phyloP scores from a whole-genome alignment of 1,140 invertebrate species.

The Lithobius niger region DNA sequence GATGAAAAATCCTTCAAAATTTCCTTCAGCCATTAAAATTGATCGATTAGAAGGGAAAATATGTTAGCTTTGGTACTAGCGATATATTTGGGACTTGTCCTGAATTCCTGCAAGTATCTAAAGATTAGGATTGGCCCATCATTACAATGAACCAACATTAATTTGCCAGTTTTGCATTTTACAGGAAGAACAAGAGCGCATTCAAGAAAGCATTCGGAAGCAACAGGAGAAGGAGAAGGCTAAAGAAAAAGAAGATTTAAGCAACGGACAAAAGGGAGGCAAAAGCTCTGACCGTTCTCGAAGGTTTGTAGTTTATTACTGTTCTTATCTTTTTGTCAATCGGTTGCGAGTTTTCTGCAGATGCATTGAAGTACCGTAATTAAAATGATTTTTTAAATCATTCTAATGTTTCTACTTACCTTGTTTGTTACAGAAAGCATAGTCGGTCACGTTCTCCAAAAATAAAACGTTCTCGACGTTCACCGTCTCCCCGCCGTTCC shows the following conservation, averaged over 20 bases:
- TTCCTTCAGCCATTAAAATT: too few species aligned
- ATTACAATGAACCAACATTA: too few species aligned
- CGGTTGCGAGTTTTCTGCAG: too few species aligned
- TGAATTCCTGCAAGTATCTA: too few species aligned
- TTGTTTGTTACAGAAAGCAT: not conserved
- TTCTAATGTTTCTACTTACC: not conserved
- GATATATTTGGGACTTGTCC: too few species aligned
- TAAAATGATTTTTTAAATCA: not conserved
- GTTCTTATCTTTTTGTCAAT: not conserved
- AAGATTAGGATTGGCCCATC: too few species aligned
- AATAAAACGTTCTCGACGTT: not conserved
- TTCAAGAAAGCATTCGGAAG: constrained; percentile 41
- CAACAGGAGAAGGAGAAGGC: constrained; percentile 28
- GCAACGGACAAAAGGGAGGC: constrained; percentile 18
- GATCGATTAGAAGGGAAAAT: too few species aligned
- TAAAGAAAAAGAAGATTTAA: constrained; percentile 20
- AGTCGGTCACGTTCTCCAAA: not conserved
- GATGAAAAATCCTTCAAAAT: too few species aligned
- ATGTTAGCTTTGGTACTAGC: too few species aligned
- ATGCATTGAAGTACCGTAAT: too few species aligned
- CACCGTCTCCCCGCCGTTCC: too few species aligned
- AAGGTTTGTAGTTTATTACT: not conserved
- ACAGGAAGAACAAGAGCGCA: constrained; percentile 56
- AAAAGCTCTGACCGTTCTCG: constrained; percentile 7
- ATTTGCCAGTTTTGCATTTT: constrained; percentile 16